Conservation (phyloP, 2,797 vertebrate species). For the Echiichthys vipera region DNA sequence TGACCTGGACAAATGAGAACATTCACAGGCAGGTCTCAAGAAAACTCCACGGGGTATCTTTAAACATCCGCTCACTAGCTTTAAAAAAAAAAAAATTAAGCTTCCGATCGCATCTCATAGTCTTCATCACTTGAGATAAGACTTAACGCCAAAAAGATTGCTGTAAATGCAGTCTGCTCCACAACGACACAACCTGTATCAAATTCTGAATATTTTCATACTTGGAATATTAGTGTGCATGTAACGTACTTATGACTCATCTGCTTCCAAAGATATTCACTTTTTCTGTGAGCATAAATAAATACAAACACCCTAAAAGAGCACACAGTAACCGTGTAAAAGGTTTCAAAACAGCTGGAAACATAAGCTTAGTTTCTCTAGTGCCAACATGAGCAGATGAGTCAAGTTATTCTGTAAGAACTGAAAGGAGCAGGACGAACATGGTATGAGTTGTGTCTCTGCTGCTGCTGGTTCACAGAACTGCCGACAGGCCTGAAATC, state of each 20-base stretch:
- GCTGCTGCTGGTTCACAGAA: slow-evolving; percentile 23
- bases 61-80: too few relatives aligned
- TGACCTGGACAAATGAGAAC: too few relatives aligned
- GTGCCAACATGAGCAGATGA: too few relatives aligned
- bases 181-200: too few relatives aligned
- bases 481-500: slow-evolving; percentile 52
- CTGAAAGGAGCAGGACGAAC: slow-evolving; percentile 3
- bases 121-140: too few relatives aligned
- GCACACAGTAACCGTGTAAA: neutral
- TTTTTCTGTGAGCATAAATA: neutral
- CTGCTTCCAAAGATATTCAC: neutral
- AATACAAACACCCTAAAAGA: neutral
- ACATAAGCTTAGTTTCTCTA: neutral
- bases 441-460: neutral
- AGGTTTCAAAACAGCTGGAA: neutral
- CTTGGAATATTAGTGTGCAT: too few relatives aligned
- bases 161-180: too few relatives aligned
- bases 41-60: neutral
- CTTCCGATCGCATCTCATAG: neutral
- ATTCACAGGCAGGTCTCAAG: too few relatives aligned
- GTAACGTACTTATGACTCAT: too few relatives aligned
- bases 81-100: too few relatives aligned
- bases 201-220: too few relatives aligned
- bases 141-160: too few relatives aligned
- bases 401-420: neutral